A percentile compares a stretch with the other conserved stretches of the same genome.
Conservation (phyloP, 2,113 vertebrate genomes). For the Pao palembangensis region DNA sequence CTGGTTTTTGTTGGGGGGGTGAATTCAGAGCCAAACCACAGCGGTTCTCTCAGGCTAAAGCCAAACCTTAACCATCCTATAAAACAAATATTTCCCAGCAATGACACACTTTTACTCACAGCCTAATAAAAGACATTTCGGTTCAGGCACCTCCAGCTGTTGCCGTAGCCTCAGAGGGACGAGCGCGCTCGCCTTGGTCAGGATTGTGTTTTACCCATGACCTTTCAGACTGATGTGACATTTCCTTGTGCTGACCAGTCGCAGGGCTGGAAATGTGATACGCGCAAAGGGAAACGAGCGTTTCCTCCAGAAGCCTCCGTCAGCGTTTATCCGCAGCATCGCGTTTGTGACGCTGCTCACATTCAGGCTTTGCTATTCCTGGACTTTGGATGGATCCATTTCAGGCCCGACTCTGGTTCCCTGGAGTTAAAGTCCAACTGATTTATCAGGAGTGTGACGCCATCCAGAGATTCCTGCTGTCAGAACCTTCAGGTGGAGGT, state of each 20-base stretch:
- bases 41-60: too few species aligned
- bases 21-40: too few species aligned
- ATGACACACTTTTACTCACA: too few species aligned
- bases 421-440: constrained; percentile 11
- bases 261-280: constrained; percentile 46
- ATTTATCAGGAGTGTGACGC: background rate
- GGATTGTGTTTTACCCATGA: constrained; percentile 25
- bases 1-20: too few species aligned
- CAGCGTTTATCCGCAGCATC: constrained; percentile 25
- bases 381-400: constrained; percentile 29
- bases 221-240: constrained; percentile 43
- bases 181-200: too few species aligned
- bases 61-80: too few species aligned
- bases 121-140: background rate
- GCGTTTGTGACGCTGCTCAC: background rate
- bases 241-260: constrained; percentile 62
- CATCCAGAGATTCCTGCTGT: background rate
- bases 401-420: constrained; percentile 31
- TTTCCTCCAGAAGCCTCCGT: constrained; percentile 26
- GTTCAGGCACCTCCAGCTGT: too few species aligned
- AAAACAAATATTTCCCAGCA: too few species aligned
- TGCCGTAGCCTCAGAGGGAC: too few species aligned
- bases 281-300: constrained; percentile 38
- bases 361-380: constrained; percentile 54
- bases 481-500: constrained; percentile 31